Conservation (phyloP, 2,888 invertebrate species). For the Odontomyia ornata region DNA sequence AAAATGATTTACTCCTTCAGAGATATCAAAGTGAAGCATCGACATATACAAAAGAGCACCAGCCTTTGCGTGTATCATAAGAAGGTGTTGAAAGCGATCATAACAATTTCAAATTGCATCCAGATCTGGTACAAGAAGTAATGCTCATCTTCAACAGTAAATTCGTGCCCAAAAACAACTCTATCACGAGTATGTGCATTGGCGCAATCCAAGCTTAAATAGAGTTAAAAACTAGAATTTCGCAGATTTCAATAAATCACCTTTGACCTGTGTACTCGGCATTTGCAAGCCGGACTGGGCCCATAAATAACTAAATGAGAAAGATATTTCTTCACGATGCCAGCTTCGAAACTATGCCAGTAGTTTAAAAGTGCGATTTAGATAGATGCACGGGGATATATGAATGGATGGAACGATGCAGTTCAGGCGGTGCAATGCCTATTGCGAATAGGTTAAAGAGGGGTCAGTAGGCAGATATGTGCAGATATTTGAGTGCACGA, state of each 20-base stretch:
- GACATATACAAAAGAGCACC: too few species aligned
- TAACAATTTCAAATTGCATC: constrained; percentile 18
- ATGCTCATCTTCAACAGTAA: not conserved
- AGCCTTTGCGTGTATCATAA: too few species aligned
- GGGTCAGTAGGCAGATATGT: not conserved
- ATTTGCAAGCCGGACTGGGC: not conserved
- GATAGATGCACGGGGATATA: not conserved
- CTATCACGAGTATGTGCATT: not conserved
- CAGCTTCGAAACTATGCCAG: constrained; percentile 29
- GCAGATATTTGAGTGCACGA: too few species aligned
- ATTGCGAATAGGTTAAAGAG: constrained; percentile 2
- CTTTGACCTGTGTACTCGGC: constrained; percentile 20
- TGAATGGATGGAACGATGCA: not conserved
- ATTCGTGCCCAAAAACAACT: not conserved
- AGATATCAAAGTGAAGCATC: not conserved
- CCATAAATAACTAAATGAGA: constrained; percentile 31
- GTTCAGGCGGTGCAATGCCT: not conserved
- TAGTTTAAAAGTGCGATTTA: constrained; percentile 33
- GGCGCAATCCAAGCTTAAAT: constrained; percentile 10
- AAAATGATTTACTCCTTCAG: constrained; percentile 11
- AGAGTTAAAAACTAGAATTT: constrained; percentile 28
- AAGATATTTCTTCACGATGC: constrained; percentile 15
- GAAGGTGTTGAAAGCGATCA: constrained; percentile 26
- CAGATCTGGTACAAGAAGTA: not conserved
- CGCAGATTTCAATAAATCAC: constrained; percentile 33